phyloP scores from a whole-genome alignment of 2,113 vertebrate genomes.

The Pagrus major region DNA sequence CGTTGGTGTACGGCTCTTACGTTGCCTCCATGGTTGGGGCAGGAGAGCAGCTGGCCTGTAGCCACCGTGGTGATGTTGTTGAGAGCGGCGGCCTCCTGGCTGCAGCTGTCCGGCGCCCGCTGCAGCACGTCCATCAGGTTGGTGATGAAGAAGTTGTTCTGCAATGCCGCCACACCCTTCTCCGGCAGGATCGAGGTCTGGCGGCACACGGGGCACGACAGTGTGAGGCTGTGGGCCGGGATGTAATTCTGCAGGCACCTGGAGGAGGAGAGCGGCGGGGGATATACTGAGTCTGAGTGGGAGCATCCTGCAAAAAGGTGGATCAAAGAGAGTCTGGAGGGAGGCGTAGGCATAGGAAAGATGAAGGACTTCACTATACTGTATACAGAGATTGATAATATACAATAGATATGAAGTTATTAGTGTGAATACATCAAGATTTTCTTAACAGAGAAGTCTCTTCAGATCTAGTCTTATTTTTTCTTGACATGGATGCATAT shows the following conservation, averaged over 20 bases:
- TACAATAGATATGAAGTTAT: neutral
- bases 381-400: too few species aligned
- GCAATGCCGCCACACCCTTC: conserved; percentile 96
- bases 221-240: conserved; percentile 94
- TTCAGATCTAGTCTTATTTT: neutral
- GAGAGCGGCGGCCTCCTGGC: conserved; percentile 89
- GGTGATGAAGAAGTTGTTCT: conserved; percentile 99
- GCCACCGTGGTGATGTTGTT: conserved; percentile 90
- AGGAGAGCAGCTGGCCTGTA: conserved; percentile 92
- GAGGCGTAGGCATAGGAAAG: neutral
- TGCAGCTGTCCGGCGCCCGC: conserved; percentile 86
- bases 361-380: neutral
- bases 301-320: neutral
- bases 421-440: neutral
- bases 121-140: conserved; percentile 99
- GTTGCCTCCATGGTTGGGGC: conserved; percentile 95
- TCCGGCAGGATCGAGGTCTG: conserved; percentile 98
- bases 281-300: neutral
- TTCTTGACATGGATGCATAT: neutral
- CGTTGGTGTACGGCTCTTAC: conserved; percentile 80
- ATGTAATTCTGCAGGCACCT: conserved; percentile 99
- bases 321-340: neutral
- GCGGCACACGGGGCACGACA: conserved; percentile 96
- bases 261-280: conserved; percentile 25
- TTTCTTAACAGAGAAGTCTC: neutral